Percentiles rank a stretch among this genome's conserved stretches.
Conservation (phyloP, 2,797 vertebrate species). For the Thaleichthys pacificus region DNA sequence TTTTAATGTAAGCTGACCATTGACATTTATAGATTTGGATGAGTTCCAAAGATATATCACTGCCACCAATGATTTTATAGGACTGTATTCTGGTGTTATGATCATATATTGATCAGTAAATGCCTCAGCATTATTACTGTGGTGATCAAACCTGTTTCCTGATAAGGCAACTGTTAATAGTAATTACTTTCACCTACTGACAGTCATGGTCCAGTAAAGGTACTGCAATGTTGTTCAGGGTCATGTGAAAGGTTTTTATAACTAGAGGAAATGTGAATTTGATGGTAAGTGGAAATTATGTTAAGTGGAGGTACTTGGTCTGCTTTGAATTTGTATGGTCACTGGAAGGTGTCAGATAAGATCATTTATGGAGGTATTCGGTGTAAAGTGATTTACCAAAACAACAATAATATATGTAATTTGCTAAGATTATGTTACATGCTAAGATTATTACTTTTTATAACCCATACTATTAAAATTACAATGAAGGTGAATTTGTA, state of each 20-base stretch:
- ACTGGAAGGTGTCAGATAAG: conserved; percentile 55
- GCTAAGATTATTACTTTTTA: conserved; percentile 41
- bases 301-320: conserved; percentile 21
- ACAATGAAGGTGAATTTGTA: conserved; percentile 63
- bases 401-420: conserved; percentile 77
- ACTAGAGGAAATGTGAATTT: conserved; percentile 27
- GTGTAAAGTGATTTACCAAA: conserved; percentile 72
- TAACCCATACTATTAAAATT: conserved; percentile 36
- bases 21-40: conserved; percentile 27
- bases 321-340: conserved; percentile 44
- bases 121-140: conserved; percentile 19
- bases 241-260: conserved; percentile 34
- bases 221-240: conserved; percentile 41
- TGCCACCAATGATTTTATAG: conserved; percentile 19
- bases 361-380: conserved; percentile 50
- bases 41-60: conserved; percentile 41
- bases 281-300: conserved; percentile 32
- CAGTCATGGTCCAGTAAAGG: conserved; percentile 28
- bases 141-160: background rate
- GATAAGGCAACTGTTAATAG: background rate
- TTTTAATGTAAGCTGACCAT: conserved; percentile 16
- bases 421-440: conserved; percentile 51
- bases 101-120: background rate
- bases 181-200: background rate
- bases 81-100: conserved; percentile 28